Conservation (phyloP, 2,888 invertebrate genomes). For the Cryptocephalus moraei region DNA sequence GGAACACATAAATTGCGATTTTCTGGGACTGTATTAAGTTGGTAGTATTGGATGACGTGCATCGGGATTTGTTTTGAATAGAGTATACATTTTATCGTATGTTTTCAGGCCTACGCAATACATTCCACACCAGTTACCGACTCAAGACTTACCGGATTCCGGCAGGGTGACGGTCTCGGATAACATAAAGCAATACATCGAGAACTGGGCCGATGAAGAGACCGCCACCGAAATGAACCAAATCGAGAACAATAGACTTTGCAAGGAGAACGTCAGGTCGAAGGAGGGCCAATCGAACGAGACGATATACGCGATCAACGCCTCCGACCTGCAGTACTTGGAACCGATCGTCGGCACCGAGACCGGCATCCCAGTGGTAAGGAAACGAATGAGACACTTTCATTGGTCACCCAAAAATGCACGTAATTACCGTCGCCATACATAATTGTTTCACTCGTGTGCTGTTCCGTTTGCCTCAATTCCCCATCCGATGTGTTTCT, state of each 20-base stretch:
- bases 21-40: too few species aligned
- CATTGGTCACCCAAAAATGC: too few species aligned
- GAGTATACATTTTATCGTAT: too few species aligned
- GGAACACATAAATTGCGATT: too few species aligned
- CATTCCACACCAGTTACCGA: constrained; percentile 20
- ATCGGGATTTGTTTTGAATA: too few species aligned
- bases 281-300: constrained; percentile 18
- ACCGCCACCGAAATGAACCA: constrained; percentile 19
- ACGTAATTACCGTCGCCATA: too few species aligned
- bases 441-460: too few species aligned
- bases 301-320: constrained; percentile 24
- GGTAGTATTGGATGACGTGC: too few species aligned
- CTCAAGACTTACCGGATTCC: constrained; percentile 22
- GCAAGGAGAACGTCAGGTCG: constrained; percentile 11
- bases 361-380: constrained; percentile 19
- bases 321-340: constrained; percentile 24
- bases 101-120: constrained; percentile 18
- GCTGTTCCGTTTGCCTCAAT: too few species aligned
- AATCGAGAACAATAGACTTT: constrained; percentile 12
- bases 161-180: constrained; percentile 22
- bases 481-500: too few species aligned
- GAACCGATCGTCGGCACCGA: constrained; percentile 23
- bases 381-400: not conserved
- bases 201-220: constrained; percentile 35
- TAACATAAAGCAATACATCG: constrained; percentile 31